A percentile compares a stretch with the other conserved stretches of the same genome.
These are phyloP conservation scores for Dicentrarchus labrax DNA, from an alignment of 2,113 vertebrate species.

Conservation along the genomic window DNA sequence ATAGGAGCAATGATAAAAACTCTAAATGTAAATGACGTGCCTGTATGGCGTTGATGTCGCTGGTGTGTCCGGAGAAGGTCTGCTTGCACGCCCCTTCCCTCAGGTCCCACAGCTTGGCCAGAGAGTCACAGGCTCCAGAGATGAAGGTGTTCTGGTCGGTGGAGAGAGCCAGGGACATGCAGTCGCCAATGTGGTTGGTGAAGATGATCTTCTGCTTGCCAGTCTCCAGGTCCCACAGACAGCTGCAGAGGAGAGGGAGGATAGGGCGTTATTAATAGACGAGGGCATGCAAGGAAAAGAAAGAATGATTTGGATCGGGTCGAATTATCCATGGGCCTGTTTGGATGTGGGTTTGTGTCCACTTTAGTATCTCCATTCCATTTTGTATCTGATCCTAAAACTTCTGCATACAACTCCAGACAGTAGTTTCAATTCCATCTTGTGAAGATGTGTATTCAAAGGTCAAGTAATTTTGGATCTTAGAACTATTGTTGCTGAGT, in stretches of 20 bases:
- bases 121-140: conserved; percentile 97
- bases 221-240: conserved; percentile 96
- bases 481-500: too few relatives aligned
- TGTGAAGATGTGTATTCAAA: too few relatives aligned
- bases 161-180: conserved; percentile 95
- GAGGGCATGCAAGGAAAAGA: not conserved
- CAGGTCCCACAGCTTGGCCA: conserved; percentile 97
- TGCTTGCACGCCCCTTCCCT: conserved; percentile 96
- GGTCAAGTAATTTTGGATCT: too few relatives aligned
- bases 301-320: too few relatives aligned
- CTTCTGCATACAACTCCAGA: too few relatives aligned
- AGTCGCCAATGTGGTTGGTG: conserved; percentile 95
- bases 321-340: not conserved
- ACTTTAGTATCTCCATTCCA: too few relatives aligned
- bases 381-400: not conserved
- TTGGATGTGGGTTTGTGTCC: not conserved
- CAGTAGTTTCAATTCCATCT: too few relatives aligned
- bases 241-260: conserved; percentile 78
- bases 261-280: not conserved
- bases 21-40: too few relatives aligned
- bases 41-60: conserved; percentile 93
- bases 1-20: too few relatives aligned
- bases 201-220: conserved; percentile 94
- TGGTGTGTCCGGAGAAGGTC: conserved; percentile 95
- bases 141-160: conserved; percentile 92